Percentiles rank a stretch among this genome's conserved stretches.
phyloP scores from a whole-genome alignment of 1,140 invertebrate species.

The Drosophila malerkotliana region DNA sequence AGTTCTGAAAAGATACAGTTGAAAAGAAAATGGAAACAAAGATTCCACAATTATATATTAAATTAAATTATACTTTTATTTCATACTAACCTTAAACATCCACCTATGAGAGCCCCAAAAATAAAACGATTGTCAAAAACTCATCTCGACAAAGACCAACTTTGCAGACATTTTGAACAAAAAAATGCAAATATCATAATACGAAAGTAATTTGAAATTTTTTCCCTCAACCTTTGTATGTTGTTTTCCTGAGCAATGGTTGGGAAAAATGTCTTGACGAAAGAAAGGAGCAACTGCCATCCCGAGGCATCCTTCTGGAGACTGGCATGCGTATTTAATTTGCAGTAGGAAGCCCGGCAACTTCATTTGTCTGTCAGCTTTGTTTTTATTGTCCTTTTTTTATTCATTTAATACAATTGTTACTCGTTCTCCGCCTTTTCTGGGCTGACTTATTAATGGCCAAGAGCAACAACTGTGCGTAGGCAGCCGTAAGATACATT shows the following conservation, averaged over 20 bases:
- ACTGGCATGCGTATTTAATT: conserved; percentile 66
- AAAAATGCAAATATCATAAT: conserved; percentile 78
- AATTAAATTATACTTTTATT: background rate
- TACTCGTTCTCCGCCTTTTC: conserved; percentile 31
- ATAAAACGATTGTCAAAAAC: background rate
- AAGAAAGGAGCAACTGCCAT: background rate
- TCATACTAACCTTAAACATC: background rate
- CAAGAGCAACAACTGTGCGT: conserved; percentile 52
- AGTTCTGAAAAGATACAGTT: conserved; percentile 1
- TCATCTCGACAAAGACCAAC: conserved; percentile 19
- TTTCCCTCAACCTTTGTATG: conserved; percentile 19
- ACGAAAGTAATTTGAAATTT: conserved; percentile 71
- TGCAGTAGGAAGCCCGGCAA: conserved; percentile 46
- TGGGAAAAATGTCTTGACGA: conserved; percentile 21
- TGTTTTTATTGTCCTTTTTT: conserved; percentile 52
- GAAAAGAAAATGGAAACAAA: background rate
- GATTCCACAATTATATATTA: background rate
- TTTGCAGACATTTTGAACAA: conserved; percentile 45
- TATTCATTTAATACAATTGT: conserved; percentile 78
- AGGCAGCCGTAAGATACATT: conserved; percentile 59
- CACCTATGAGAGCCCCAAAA: background rate
- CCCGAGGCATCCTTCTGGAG: conserved; percentile 21
- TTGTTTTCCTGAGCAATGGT: conserved; percentile 23
- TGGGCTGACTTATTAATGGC: conserved; percentile 69
- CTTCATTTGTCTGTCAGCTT: conserved; percentile 73